A percentile compares a stretch with the other conserved stretches of the same genome.
These are phyloP conservation scores for Pipistrellus pipistrellus DNA, from an alignment of 2,797 vertebrate species.

Conservation along the genomic window DNA sequence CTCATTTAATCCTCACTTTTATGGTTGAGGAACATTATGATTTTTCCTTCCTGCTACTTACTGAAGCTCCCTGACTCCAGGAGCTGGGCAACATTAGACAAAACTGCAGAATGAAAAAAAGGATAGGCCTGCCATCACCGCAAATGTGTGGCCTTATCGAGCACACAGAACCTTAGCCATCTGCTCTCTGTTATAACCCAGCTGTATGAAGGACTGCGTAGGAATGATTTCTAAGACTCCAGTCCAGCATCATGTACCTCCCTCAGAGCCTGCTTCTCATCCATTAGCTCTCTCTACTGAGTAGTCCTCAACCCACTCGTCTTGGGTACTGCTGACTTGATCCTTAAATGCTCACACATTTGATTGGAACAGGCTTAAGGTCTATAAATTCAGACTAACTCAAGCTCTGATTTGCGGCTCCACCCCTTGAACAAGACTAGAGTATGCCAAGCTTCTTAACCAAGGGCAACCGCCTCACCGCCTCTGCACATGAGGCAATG, in stretches of 20 bases:
- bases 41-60: constrained; percentile 30
- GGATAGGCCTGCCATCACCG: background rate
- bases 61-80: background rate
- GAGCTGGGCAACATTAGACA: constrained; percentile 44
- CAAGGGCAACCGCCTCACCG: background rate
- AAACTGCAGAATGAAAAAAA: constrained; percentile 12
- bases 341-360: background rate
- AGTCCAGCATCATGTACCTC: background rate
- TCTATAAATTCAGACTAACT: background rate
- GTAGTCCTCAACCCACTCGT: background rate
- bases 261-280: background rate
- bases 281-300: background rate
- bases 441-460: background rate
- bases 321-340: background rate
- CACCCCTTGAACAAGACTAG: background rate
- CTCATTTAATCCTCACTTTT: constrained; percentile 48
- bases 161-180: background rate
- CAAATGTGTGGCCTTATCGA: background rate
- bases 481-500: background rate
- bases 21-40: constrained; percentile 42
- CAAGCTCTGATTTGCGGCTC: background rate
- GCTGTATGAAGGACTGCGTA: background rate
- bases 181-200: background rate
- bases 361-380: background rate
- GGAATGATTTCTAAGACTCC: background rate